Base-by-base conservation (phyloP, 2,797 vertebrate genomes). In the Glossophaga mutica region DNA sequence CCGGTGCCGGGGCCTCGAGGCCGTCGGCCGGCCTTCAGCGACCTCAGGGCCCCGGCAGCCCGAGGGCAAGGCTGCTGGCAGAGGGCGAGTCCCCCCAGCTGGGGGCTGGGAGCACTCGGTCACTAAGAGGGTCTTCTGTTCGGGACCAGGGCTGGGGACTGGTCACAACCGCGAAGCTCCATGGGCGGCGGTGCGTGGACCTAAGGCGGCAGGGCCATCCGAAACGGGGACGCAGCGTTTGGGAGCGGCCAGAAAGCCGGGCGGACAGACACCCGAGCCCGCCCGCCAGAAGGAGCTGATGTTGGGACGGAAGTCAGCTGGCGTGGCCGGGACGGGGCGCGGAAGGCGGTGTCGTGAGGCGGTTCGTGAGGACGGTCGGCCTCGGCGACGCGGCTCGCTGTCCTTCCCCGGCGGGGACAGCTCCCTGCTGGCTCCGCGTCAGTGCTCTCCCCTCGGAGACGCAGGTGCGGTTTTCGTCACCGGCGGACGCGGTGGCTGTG, bases 261-360 rank as follows among this genome's bases (percentile, higher is more conserved):
- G 21, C 48, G 1, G 50, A 24, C 2, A 42, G 42, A 26, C 50
- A 3, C 11, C 2, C 48, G 34, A 19, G 44, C 37, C 4, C n/a
- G 26, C 4, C 0, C 3, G 0, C 46, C 34, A 0, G 10, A 18
- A 7, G 22, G 4, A 22, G 15, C 44, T 24, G 0, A 12, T 2
- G 44, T 52, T 52, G 18, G 19, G 62, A 18, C 6, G 1, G 19
- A 18, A 26, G 37, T 3, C 15, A 5, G 22, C 50, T 4, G 26
- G 39, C 42, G 0, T 4, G 5, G 15, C 71, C 42, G 6, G 62
- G 32, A n/a, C 1, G 55, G 26, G 24, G 55, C 9, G 9, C 55
- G 1, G 55, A 26, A 8, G 55, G 9, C 8, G 9, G 55, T 10
- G 3, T 22, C 9, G 55, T 1, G 22, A 57, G 55, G 55, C 24